phyloP scores from a whole-genome alignment of 2,888 invertebrate species.

The Germaria angustata region DNA sequence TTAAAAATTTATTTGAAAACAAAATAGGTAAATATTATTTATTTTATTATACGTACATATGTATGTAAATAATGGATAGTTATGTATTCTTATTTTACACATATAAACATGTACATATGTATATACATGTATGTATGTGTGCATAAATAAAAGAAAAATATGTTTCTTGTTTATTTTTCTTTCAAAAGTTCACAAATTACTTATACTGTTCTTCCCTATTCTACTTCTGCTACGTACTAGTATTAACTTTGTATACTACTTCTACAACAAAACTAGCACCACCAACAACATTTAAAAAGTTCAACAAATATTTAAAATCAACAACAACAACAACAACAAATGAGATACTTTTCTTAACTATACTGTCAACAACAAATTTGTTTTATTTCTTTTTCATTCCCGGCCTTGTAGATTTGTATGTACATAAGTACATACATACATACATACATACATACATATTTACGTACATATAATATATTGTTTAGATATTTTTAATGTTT shows the following conservation, averaged over 20 bases:
- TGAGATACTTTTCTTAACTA: conserved; percentile 57
- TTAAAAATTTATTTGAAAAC: conserved; percentile 52
- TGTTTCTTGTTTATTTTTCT: too few relatives aligned
- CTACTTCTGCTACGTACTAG: not conserved
- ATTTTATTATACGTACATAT: not conserved
- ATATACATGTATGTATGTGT: not conserved
- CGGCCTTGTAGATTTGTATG: conserved; percentile 51
- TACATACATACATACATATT: not conserved
- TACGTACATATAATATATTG: not conserved
- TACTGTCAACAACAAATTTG: conserved; percentile 42
- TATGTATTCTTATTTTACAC: not conserved
- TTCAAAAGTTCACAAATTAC: not conserved
- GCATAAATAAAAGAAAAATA: too few relatives aligned
- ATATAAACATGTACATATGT: not conserved
- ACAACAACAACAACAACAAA: conserved; percentile 1
- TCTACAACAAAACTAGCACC: not conserved
- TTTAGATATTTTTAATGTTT: conserved; percentile 31
- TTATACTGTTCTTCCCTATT: conserved; percentile 16
- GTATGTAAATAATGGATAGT: too few relatives aligned
- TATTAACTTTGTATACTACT: conserved; percentile 16
- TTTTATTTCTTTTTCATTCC: conserved; percentile 33
- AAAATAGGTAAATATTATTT: conserved; percentile 56
- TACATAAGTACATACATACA: too few relatives aligned
- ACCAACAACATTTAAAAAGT: conserved; percentile 17
- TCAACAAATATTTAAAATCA: conserved; percentile 3